Evolutionary conservation across 2,797 vertebrate genomes (phyloP).

Genomic region (Hippoglossus hippoglossus): DNA sequence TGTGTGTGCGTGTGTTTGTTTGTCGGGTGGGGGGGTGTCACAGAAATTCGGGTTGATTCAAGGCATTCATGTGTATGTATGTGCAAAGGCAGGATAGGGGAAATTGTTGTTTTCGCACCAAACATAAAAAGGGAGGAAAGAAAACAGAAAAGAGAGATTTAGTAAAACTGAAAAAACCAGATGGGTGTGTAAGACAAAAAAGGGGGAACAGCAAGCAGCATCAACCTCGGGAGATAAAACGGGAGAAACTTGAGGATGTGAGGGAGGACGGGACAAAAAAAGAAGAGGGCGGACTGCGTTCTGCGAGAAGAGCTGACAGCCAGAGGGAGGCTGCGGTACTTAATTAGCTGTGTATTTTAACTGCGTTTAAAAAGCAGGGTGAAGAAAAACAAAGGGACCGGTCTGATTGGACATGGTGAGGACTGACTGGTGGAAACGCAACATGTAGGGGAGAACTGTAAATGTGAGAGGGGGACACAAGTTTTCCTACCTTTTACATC

Average conservation of each 20-base stretch:
- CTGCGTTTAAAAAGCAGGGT: constrained; percentile 17
- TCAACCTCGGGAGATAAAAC: constrained; percentile 11
- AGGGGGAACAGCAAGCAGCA: not conserved
- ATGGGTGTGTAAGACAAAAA: not conserved
- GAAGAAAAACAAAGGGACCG: constrained; percentile 19
- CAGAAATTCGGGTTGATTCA: constrained; percentile 23
- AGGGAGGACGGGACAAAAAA: constrained; percentile 15
- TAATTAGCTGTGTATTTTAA: constrained; percentile 15
- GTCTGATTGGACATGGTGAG: not conserved
- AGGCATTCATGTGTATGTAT: constrained; percentile 14
- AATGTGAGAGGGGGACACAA: not conserved
- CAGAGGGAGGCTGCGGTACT: not conserved
- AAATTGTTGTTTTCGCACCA: constrained; percentile 34
- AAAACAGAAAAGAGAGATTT: constrained; percentile 26
- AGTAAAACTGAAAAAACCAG: constrained; percentile 29
- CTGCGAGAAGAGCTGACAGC: constrained; percentile 18
- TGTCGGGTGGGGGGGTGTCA: constrained; percentile 8
- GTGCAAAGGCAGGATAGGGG: constrained; percentile 19
- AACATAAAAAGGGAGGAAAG: constrained; percentile 37
- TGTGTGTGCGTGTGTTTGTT: constrained; percentile 12
- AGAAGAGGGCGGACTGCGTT: constrained; percentile 29
- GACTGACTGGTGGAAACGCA: not conserved
- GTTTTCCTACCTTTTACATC: constrained; percentile 91
- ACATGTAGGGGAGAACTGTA: too few relatives aligned
- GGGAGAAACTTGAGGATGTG: constrained; percentile 13